These are phyloP conservation scores for Channa argus DNA, from an alignment of 2,113 vertebrate genomes.

Conservation along the genomic window DNA sequence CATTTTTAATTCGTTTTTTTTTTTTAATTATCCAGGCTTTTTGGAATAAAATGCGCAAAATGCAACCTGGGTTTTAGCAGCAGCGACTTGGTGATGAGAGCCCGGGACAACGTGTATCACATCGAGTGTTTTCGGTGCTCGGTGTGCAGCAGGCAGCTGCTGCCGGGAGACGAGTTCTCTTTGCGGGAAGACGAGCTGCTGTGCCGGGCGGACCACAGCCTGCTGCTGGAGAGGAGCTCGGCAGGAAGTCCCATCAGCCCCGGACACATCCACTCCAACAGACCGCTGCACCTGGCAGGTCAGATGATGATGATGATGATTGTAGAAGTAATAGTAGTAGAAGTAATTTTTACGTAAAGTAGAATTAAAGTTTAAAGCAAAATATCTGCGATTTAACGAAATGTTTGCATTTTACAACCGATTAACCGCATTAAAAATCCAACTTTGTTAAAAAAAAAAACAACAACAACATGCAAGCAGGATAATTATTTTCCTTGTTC, in stretches of 20 bases:
- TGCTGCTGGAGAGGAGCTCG: conserved; percentile 84
- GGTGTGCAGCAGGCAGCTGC: conserved; percentile 92
- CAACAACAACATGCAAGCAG: no score
- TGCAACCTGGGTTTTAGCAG: conserved; percentile 92
- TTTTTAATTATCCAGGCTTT: conserved; percentile 84
- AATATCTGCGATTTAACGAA: no score
- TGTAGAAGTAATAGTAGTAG: conserved; percentile 1
- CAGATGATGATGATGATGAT: not conserved
- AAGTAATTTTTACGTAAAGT: not conserved
- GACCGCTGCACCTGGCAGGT: conserved; percentile 88
- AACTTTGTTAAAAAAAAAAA: no score
- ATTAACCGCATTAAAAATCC: no score
- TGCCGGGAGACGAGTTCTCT: conserved; percentile 95
- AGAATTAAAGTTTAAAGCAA: no score
- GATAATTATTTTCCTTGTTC: no score
- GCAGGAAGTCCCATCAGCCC: conserved; percentile 87
- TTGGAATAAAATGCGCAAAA: conserved; percentile 93
- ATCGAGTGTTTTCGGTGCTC: conserved; percentile 96
- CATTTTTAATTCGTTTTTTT: not conserved
- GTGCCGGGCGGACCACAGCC: conserved; percentile 91
- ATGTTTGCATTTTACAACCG: no score
- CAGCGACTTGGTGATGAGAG: conserved; percentile 94
- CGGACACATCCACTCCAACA: conserved; percentile 81
- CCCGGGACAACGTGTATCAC: conserved; percentile 93
- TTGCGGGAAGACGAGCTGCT: conserved; percentile 91